These are phyloP conservation scores for Dysdera silvatica DNA, from an alignment of 1,140 invertebrate species.

Conservation along the genomic window DNA sequence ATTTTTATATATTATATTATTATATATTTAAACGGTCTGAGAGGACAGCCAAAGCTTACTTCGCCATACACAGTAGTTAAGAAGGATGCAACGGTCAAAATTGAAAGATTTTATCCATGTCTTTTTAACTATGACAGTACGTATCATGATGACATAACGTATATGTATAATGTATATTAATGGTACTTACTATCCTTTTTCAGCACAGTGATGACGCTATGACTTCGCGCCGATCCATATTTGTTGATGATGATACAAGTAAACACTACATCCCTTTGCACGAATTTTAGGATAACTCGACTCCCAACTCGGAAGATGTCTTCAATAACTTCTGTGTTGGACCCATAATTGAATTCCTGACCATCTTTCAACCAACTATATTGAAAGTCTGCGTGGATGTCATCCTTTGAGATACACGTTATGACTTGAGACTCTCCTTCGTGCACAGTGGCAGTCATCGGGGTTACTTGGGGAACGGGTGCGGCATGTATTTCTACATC, in stretches of 20 bases:
- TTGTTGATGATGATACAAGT: slow-evolving; percentile 25
- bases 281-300: slow-evolving; percentile 12
- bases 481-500: not conserved
- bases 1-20: too few species aligned
- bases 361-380: slow-evolving; percentile 31
- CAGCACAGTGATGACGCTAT: slow-evolving; percentile 23
- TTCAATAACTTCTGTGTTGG: slow-evolving; percentile 24
- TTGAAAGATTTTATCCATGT: too few species aligned
- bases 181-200: slow-evolving; percentile 9
- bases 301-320: slow-evolving; percentile 28
- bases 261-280: slow-evolving; percentile 3
- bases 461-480: slow-evolving; percentile 4
- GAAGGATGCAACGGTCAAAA: too few species aligned
- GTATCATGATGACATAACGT: too few species aligned
- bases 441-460: slow-evolving; percentile 12
- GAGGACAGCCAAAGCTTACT: too few species aligned
- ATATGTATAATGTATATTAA: too few species aligned
- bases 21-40: too few species aligned
- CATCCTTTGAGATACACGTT: slow-evolving; percentile 17
- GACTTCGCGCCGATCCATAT: not conserved
- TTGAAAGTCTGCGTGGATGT: slow-evolving; percentile 10
- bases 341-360: slow-evolving; percentile 11
- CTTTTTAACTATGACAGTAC: too few species aligned
- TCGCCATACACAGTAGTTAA: too few species aligned
- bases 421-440: slow-evolving; percentile 14